phyloP scores from a whole-genome alignment of 1,140 invertebrate species.

The Papilio polyxenes region DNA sequence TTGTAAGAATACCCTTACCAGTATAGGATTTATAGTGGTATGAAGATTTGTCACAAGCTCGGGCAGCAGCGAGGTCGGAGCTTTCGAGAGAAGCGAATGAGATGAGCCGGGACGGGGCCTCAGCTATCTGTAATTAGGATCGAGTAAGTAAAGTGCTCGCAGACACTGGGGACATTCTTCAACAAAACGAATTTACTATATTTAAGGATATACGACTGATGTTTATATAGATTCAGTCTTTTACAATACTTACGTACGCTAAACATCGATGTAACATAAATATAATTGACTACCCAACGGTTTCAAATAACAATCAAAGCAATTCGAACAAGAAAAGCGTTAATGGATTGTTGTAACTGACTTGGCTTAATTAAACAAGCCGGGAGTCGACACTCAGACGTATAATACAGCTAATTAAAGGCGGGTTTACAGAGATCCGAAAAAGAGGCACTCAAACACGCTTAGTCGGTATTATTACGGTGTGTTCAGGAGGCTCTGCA shows the following conservation, averaged over 20 bases:
- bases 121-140: conserved; percentile 75
- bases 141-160: conserved; percentile 61
- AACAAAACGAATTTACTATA: conserved; percentile 42
- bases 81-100: conserved; percentile 55
- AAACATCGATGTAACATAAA: not conserved
- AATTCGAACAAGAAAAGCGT: conserved; percentile 51
- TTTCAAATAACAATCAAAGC: conserved; percentile 47
- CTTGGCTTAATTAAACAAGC: conserved; percentile 79
- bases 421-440: conserved; percentile 78
- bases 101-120: conserved; percentile 54
- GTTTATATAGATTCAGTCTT: not conserved
- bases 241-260: not conserved
- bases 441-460: conserved; percentile 79
- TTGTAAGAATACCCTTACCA: not conserved
- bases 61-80: conserved; percentile 41
- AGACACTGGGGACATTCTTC: conserved; percentile 56
- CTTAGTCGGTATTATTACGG: conserved; percentile 80
- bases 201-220: not conserved
- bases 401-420: conserved; percentile 80
- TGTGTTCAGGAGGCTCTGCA: conserved; percentile 77
- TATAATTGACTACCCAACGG: conserved; percentile 26
- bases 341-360: conserved; percentile 77
- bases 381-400: conserved; percentile 76
- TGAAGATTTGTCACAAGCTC: conserved; percentile 29
- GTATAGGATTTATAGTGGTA: conserved; percentile 13